A percentile compares a stretch with the other conserved stretches of the same genome.
phyloP scores from a whole-genome alignment of 2,888 invertebrate species.

The Colostygia pectinataria region DNA sequence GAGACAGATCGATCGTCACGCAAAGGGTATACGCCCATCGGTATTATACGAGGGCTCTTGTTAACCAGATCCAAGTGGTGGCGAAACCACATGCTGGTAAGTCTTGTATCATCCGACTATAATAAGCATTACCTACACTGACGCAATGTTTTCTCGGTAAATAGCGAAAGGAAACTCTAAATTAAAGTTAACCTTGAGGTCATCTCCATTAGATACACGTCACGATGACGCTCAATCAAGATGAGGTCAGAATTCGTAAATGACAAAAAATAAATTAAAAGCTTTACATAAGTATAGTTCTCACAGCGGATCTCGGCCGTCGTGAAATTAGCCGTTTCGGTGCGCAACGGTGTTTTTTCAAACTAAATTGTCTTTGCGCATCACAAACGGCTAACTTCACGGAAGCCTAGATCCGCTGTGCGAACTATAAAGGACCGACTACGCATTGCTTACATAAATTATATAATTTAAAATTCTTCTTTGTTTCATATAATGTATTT shows the following conservation, averaged over 20 bases:
- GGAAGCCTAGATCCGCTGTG: too few relatives aligned
- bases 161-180: conserved; percentile 16
- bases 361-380: too few relatives aligned
- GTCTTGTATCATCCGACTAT: neutral
- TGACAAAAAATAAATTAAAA: neutral
- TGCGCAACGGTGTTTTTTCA: too few relatives aligned
- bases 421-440: too few relatives aligned
- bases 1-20: conserved; percentile 72
- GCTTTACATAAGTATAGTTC: too few relatives aligned
- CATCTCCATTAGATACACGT: conserved; percentile 12
- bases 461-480: too few relatives aligned
- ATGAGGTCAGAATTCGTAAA: conserved; percentile 20
- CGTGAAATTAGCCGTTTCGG: too few relatives aligned
- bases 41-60: conserved; percentile 74
- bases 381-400: too few relatives aligned
- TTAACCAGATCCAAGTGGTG: conserved; percentile 75
- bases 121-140: neutral
- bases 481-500: too few relatives aligned
- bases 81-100: conserved; percentile 62
- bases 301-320: too few relatives aligned
- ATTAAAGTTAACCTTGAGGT: conserved; percentile 19
- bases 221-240: conserved; percentile 8
- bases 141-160: conserved; percentile 4
- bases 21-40: conserved; percentile 76
- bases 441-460: too few relatives aligned